Evolutionary conservation across 2,888 invertebrate genomes (phyloP).

Genomic region (Choreutis nemorana): DNA sequence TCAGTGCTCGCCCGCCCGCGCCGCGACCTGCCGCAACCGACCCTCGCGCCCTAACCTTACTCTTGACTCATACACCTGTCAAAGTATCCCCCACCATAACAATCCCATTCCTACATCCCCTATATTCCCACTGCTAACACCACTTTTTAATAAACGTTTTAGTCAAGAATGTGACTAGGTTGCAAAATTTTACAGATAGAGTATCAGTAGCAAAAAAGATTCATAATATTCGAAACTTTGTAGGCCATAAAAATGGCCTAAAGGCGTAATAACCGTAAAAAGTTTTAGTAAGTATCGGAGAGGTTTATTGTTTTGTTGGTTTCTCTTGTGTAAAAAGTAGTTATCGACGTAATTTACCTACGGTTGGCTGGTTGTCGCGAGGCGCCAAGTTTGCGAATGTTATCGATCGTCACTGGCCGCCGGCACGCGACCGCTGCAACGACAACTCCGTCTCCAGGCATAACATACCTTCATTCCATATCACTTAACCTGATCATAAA

Average conservation of each 20-base stretch:
- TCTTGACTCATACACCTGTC: slow-evolving; percentile 31
- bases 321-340: background rate
- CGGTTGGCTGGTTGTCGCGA: slow-evolving; percentile 27
- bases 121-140: background rate
- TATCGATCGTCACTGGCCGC: slow-evolving; percentile 46
- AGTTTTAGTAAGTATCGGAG: background rate
- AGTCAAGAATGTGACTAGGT: no score
- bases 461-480: slow-evolving; percentile 4
- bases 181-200: no score
- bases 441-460: slow-evolving; percentile 30
- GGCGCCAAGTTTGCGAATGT: slow-evolving; percentile 49
- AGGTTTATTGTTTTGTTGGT: background rate
- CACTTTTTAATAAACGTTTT: no score
- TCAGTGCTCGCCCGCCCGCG: slow-evolving; percentile 60
- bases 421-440: slow-evolving; percentile 51
- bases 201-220: no score
- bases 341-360: slow-evolving; percentile 9
- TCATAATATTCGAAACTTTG: no score
- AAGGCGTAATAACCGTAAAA: no score
- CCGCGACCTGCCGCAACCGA: slow-evolving; percentile 45
- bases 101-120: background rate
- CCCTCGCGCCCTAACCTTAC: slow-evolving; percentile 47
- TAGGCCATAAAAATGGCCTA: no score
- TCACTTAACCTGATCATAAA: background rate
- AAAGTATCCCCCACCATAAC: slow-evolving; percentile 19